Base-by-base conservation (phyloP, 2,888 invertebrate genomes). In the Caenorhabditis sp. region DNA sequence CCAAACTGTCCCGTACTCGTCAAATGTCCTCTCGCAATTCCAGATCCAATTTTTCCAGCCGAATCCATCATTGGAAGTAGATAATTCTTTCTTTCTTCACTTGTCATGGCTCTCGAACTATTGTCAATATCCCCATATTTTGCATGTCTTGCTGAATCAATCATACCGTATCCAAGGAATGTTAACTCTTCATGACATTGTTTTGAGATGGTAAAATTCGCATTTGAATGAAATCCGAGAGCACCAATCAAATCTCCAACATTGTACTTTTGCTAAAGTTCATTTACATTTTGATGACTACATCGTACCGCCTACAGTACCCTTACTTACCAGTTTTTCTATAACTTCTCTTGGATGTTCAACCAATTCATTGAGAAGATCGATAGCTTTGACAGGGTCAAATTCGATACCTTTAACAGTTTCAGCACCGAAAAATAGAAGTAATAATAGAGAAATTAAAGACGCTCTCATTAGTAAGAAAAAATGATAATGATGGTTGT, bases 1-100 rank as follows among this genome's bases (percentile, higher is more conserved):
- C 59, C 20, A 52, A 74, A 74, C 3, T 67, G 67, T 21, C 74
- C 74, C 21, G 63, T 53, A 60, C 58, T 63, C 23, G 66, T 59
- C 0, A 74, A 5, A 54, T 74, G 74, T 1, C 77, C 77, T 5
- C 69, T 14, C 1, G 69, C 56, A 26, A 81, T 62, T 25, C 79
- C 81, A 2, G 79, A 65, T 1, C 73, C 74, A 5, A 74, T 59
- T 61, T 78, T 80, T 21, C 79, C 81, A 20, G 76, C 66, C 1
- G 75, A 59, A 50, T 81, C 81, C 63, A 80, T 58, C 70, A 81
- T 73, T 10, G 73, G 73, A 14, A 73, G 65, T 50, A 73, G 43
- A 23, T 73, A 73, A 10, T 73, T 27, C 21, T 50, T 62, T 21
- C 54, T 43, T 20, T 73, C 73, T 56, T 57, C 36, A 14, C 65